A percentile compares a stretch with the other conserved stretches of the same genome.
Evolutionary conservation across 2,797 vertebrate species (phyloP).

Genomic region (Poeciliopsis turneri): DNA sequence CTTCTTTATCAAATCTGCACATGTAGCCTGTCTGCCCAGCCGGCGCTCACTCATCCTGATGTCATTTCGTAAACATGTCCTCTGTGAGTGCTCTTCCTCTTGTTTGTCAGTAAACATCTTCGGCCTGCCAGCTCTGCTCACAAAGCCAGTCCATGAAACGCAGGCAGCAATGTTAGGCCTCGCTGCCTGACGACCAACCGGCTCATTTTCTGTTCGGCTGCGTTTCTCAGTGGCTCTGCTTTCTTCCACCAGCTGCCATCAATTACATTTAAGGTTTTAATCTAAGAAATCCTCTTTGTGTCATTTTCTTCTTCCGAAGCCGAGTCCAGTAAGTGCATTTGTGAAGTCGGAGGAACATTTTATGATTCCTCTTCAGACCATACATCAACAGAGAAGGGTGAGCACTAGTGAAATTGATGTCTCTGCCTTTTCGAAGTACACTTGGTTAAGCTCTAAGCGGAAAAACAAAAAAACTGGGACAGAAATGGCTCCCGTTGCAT

Average conservation of each 20-base stretch:
- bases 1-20: slow-evolving; percentile 43
- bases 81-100: slow-evolving; percentile 22
- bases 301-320: slow-evolving; percentile 2
- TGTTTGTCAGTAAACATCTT: slow-evolving; percentile 42
- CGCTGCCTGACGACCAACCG: not conserved
- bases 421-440: slow-evolving; percentile 23
- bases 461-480: slow-evolving; percentile 35
- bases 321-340: not conserved
- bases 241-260: slow-evolving; percentile 14
- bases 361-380: not conserved
- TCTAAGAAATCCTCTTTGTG: slow-evolving; percentile 1
- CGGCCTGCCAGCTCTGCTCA: slow-evolving; percentile 32
- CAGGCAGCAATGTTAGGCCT: slow-evolving; percentile 2
- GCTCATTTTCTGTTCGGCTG: slow-evolving; percentile 33
- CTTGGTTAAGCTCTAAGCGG: slow-evolving; percentile 25
- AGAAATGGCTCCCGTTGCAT: slow-evolving; percentile 16
- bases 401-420: slow-evolving; percentile 8
- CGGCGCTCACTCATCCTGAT: not conserved
- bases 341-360: not conserved
- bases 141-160: slow-evolving; percentile 40
- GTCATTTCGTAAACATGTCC: slow-evolving; percentile 36
- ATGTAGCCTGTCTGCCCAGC: not conserved
- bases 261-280: slow-evolving; percentile 18
- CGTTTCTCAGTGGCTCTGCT: slow-evolving; percentile 25
- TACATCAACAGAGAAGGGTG: not conserved